These are phyloP conservation scores for Caenorhabditis elegans DNA, from an alignment of 1,140 invertebrate species.

Conservation along the genomic window DNA sequence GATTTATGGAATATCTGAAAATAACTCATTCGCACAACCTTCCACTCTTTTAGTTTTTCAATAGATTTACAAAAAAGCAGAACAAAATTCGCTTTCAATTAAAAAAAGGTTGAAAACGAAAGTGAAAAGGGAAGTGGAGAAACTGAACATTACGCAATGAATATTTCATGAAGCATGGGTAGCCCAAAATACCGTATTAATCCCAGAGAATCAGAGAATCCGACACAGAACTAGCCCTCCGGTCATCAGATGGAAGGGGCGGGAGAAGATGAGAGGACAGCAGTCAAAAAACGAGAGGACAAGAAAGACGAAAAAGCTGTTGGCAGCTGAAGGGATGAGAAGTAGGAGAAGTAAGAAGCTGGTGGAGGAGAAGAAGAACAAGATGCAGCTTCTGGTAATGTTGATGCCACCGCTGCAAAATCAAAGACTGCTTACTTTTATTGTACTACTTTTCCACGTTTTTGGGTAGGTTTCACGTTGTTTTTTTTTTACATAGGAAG, in stretches of 20 bases:
- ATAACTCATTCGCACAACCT: no score
- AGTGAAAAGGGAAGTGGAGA: slow-evolving; percentile 26
- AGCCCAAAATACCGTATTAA: not conserved
- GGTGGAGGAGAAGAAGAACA: not conserved
- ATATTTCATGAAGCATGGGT: slow-evolving; percentile 18
- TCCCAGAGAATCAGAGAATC: not conserved
- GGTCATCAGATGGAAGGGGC: slow-evolving; percentile 12
- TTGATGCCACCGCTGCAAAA: not conserved
- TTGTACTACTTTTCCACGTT: not conserved
- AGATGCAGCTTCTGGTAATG: not conserved
- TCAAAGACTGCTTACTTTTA: not conserved
- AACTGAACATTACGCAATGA: slow-evolving; percentile 17
- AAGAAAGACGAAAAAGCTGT: not conserved
- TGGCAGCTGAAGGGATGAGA: not conserved
- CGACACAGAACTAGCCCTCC: slow-evolving; percentile 1
- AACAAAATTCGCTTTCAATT: no score
- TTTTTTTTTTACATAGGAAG: no score
- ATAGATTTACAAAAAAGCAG: no score
- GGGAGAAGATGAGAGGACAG: not conserved
- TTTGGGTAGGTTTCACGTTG: not conserved
- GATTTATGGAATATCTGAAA: no score
- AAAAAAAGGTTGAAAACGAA: not conserved
- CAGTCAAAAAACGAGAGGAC: slow-evolving; percentile 10
- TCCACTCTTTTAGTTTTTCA: no score
- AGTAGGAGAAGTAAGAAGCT: not conserved